Conservation (phyloP, 2,113 vertebrate species). For the Albula goreensis region DNA sequence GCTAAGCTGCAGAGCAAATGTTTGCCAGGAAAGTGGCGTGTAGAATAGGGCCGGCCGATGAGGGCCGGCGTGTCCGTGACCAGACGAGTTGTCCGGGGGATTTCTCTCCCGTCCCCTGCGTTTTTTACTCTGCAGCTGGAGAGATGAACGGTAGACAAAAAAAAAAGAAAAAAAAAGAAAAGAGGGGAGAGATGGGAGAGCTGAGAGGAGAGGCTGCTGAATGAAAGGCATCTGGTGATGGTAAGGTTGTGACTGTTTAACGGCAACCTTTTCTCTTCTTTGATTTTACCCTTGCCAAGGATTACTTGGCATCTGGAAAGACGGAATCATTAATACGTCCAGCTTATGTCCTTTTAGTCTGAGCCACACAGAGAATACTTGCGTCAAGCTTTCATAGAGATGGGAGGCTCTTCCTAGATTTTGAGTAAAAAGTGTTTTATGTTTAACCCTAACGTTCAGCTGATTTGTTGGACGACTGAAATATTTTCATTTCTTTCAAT, state of each 20-base stretch:
- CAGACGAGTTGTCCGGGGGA: slow-evolving; percentile 96
- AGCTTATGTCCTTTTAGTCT: not conserved
- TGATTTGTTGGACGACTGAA: not conserved
- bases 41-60: slow-evolving; percentile 73
- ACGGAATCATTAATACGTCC: slow-evolving; percentile 67
- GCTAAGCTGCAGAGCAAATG: slow-evolving; percentile 88
- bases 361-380: not conserved
- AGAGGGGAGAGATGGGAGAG: slow-evolving; percentile 41
- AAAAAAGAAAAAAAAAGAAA: slow-evolving; percentile 52
- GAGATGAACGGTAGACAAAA: slow-evolving; percentile 52
- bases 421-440: not conserved
- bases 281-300: slow-evolving; percentile 72
- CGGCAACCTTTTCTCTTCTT: slow-evolving; percentile 75
- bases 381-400: not conserved
- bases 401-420: not conserved
- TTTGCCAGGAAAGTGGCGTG: slow-evolving; percentile 89
- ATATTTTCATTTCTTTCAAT: not conserved
- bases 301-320: slow-evolving; percentile 76
- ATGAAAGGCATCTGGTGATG: slow-evolving; percentile 94
- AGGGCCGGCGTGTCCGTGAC: slow-evolving; percentile 85
- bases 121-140: slow-evolving; percentile 89
- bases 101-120: slow-evolving; percentile 77
- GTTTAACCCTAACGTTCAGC: not conserved
- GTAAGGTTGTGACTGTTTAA: slow-evolving; percentile 79
- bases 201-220: slow-evolving; percentile 59